Conservation (phyloP, 1,140 invertebrate species). For the Diorhabda sublineata region DNA sequence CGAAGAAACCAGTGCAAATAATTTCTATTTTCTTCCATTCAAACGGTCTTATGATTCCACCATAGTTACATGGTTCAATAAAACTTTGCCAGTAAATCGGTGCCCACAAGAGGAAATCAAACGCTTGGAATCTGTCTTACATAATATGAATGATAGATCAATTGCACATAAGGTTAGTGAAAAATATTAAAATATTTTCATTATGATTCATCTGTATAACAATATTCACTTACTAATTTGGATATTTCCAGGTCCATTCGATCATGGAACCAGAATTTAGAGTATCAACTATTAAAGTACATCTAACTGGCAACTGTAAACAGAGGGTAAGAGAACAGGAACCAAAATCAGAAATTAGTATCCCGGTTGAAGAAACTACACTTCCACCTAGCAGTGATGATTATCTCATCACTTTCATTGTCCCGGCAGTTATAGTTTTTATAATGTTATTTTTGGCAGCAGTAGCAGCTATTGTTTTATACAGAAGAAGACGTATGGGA, state of each 20-base stretch:
- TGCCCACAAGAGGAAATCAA: constrained; percentile 76
- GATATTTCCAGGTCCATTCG: constrained; percentile 53
- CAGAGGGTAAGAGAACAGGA: constrained; percentile 19
- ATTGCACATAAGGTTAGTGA: constrained; percentile 46
- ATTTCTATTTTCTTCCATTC: constrained; percentile 65
- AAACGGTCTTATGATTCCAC: constrained; percentile 52
- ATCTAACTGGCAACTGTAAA: constrained; percentile 66
- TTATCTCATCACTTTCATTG: constrained; percentile 84
- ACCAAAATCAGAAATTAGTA: constrained; percentile 23
- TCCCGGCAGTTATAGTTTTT: constrained; percentile 85
- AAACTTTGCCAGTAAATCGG: constrained; percentile 58
- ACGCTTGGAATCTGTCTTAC: constrained; percentile 64
- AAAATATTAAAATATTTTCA: background rate
- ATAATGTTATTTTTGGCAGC: constrained; percentile 83
- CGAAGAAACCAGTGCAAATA: constrained; percentile 65
- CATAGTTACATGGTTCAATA: constrained; percentile 77
- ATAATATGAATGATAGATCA: constrained; percentile 56
- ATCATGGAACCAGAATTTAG: constrained; percentile 75
- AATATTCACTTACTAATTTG: background rate
- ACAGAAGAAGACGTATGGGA: constrained; percentile 77
- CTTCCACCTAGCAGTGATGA: constrained; percentile 56
- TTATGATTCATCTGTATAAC: background rate
- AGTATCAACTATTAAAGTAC: constrained; percentile 67
- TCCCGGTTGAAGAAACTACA: constrained; percentile 31
- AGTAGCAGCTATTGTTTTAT: constrained; percentile 83